phyloP scores from a whole-genome alignment of 2,113 vertebrate species.

The Gopherus evgoodei region DNA sequence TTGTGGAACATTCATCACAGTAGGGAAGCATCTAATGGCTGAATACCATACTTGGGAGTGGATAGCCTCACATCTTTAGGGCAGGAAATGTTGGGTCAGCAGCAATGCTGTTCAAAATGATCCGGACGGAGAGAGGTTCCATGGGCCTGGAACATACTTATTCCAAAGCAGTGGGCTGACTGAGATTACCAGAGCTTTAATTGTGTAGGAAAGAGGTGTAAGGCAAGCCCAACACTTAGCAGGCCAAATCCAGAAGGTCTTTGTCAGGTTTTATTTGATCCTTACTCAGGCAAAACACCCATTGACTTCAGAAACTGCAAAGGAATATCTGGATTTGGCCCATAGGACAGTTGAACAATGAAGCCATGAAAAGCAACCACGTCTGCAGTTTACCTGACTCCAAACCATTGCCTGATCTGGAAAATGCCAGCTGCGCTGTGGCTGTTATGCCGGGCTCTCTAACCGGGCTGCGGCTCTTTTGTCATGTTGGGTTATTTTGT shows the following conservation, averaged over 20 bases:
- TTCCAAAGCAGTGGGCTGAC: not conserved
- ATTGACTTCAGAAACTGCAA: not conserved
- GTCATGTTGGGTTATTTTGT: accelerated
- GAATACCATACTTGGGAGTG: not conserved
- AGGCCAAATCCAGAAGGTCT: not conserved
- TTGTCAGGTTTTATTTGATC: not conserved
- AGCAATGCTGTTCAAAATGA: not conserved
- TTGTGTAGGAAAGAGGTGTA: not conserved
- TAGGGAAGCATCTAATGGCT: not conserved
- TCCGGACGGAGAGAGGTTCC: not conserved
- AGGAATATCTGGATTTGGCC: not conserved
- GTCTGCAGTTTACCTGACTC: accelerated
- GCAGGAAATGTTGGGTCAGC: not conserved
- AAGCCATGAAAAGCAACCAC: not conserved
- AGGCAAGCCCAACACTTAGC: accelerated
- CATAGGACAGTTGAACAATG: accelerated
- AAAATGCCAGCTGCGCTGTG: not conserved
- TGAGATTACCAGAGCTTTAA: not conserved
- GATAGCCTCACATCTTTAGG: not conserved
- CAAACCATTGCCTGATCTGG: not conserved
- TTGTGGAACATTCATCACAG: not conserved
- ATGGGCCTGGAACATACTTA: not conserved
- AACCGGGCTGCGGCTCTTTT: accelerated
- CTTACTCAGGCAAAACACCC: accelerated
- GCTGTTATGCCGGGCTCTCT: not conserved